Base-by-base conservation (phyloP, 64 coral and sea anemone genomes). In the Trachythela sp. region DNA sequence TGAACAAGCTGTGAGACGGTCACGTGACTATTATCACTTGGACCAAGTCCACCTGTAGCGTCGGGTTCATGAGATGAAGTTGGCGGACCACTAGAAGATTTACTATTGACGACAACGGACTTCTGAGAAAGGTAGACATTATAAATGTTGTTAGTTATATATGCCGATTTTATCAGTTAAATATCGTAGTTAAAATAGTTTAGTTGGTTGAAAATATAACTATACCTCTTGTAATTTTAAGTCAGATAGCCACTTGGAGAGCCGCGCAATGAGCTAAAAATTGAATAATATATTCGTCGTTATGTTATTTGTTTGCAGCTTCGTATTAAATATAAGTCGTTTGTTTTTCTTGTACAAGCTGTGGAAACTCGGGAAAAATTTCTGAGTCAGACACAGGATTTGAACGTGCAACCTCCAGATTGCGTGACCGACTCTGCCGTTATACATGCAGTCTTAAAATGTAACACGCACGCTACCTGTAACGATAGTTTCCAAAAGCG, bases 401-500 rank as follows among this genome's bases (percentile, higher is more conserved):
- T n/a, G n/a, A n/a, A n/a, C n/a, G n/a, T n/a, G n/a, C n/a, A n/a
- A n/a, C n/a, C n/a, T n/a, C n/a, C n/a, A n/a, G n/a, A n/a, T n/a
- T n/a, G n/a, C n/a, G n/a, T n/a, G n/a, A n/a, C n/a, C n/a, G n/a
- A n/a, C n/a, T n/a, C n/a, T n/a, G n/a, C n/a, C n/a, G n/a, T n/a
- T n/a, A n/a, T n/a, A n/a, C n/a, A n/a, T n/a, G n/a, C n/a, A n/a
- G n/a, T n/a, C n/a, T n/a, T n/a, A n/a, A n/a, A n/a, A n/a, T 80
- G 75, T 30, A 30, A 9, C 15, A 64, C 4, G 0, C 8, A 1
- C 13, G 2, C 18, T 80, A 80, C 75, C 75, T 80, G 75, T 80
- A 80, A 37, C 2, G 75, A 38, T 15, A 80, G 75, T 80, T 80
- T 80, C 75, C 75, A 80, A 80, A 80, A 80, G 31, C 75, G 75